Base-by-base conservation (phyloP, 2,113 vertebrate species). In the Accipiter virgatus region DNA sequence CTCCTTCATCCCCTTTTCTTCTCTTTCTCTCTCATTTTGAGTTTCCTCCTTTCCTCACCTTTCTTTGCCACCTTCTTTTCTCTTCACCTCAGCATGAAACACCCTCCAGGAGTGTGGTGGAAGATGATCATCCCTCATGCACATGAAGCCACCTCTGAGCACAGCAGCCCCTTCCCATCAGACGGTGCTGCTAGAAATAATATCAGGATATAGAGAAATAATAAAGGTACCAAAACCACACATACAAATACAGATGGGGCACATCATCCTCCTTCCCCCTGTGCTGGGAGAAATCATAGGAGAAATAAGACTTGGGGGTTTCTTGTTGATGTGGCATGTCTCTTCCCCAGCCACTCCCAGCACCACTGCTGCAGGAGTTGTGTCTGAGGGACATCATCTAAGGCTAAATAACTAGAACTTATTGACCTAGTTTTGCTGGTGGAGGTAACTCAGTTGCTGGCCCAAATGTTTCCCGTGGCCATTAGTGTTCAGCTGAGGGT, bases 201-300 rank as follows among this genome's bases (percentile, higher is more conserved):
- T 22, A 59, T 10, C 22, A 13, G 71, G n/a, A 31, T 55, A 23
- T 5, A 10, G 0, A 42, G 29, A 56, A 43, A 25, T 21, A 65
- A 43, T 6, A 13, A 25, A 2, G 52, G 48, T 42, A 55, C 16
- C 12, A 16, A 27, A 65, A 50, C 16, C 13, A 17, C 36, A 17
- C 19, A 4, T 2, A 40, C 16, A 29, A 20, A 38, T 34, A 18
- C 0, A 0, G 13, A 10, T 5, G 11, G 36, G 17, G 29, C 36
- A 45, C 0, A 0, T 11, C 26, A 4, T 27, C 40, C 62, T 75
- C 48, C 53, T 75, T 36, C 31, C 68, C 26, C 31, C 9, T 13
- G 7, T 43, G 32, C 77, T 29, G 47, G 68, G 40, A 58, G 61
- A 89, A 68, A 25, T 34, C 47, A 12, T 10, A 56, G 63, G 56